These are phyloP conservation scores for Branchipolynoe longqiensis DNA, from an alignment of 2,888 invertebrate genomes.

Conservation along the genomic window DNA sequence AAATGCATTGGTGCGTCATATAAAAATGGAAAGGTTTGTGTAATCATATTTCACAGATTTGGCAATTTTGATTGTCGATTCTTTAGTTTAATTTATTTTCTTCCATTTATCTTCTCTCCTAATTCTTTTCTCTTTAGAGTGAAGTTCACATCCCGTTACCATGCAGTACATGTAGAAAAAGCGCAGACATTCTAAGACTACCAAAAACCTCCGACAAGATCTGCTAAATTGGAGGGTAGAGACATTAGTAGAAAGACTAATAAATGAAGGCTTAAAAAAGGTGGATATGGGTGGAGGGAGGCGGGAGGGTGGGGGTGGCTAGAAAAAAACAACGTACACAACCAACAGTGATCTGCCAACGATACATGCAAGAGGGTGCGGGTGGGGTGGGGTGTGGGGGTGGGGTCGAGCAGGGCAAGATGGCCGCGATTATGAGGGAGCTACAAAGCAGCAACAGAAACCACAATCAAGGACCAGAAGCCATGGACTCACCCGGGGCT, in stretches of 20 bases:
- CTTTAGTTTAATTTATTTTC: too few relatives aligned
- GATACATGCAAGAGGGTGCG: conserved; percentile 11
- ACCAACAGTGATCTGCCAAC: conserved; percentile 21
- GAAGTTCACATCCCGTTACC: conserved; percentile 52
- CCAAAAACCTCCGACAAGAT: background rate
- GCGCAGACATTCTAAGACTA: background rate
- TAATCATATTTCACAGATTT: too few relatives aligned
- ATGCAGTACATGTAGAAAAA: conserved; percentile 50
- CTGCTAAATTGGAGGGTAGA: background rate
- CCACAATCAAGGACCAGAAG: conserved; percentile 48
- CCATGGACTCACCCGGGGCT: conserved; percentile 57
- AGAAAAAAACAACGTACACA: background rate
- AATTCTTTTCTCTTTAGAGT: background rate
- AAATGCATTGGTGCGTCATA: conserved; percentile 46
- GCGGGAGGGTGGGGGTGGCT: conserved; percentile 7
- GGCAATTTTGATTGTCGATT: too few relatives aligned
- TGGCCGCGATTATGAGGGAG: background rate
- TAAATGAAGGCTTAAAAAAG: too few relatives aligned
- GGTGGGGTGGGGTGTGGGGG: conserved; percentile 3
- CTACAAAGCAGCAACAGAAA: conserved; percentile 55
- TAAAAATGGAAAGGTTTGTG: background rate
- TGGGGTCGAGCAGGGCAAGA: background rate
- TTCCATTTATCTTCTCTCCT: too few relatives aligned
- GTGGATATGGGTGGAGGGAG: too few relatives aligned
- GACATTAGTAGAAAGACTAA: conserved; percentile 25